These are phyloP conservation scores for Hemicordylus capensis DNA, from an alignment of 2,113 vertebrate genomes.

Conservation along the genomic window DNA sequence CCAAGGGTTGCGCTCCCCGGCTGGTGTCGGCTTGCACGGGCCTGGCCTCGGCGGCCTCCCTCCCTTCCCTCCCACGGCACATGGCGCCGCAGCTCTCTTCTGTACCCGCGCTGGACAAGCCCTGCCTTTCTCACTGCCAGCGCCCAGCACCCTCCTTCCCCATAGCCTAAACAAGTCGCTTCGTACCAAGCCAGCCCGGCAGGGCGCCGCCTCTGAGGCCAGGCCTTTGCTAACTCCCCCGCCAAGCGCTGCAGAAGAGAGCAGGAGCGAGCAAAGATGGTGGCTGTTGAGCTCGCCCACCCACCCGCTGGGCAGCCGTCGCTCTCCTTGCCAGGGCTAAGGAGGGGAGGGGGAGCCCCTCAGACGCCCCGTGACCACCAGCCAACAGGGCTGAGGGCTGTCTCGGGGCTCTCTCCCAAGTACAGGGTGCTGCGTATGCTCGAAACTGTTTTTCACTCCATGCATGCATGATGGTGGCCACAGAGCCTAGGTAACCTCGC, in stretches of 20 bases:
- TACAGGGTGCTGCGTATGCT: not conserved
- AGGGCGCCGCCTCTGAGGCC: slow-evolving; percentile 15
- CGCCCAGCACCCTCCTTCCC: slow-evolving; percentile 24
- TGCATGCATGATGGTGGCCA: not conserved
- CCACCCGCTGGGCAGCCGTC: slow-evolving; percentile 14
- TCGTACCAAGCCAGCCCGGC: not conserved
- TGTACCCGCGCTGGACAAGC: not conserved
- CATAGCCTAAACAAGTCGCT: not conserved
- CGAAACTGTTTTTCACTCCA: not conserved
- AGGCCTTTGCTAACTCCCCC: not conserved
- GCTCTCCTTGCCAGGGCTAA: slow-evolving; percentile 10
- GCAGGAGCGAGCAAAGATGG: slow-evolving; percentile 31
- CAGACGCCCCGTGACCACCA: slow-evolving; percentile 34
- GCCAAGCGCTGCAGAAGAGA: not conserved
- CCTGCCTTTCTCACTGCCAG: slow-evolving; percentile 3
- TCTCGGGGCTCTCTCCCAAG: not conserved
- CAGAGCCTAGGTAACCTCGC: not conserved
- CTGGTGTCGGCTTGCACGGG: slow-evolving; percentile 9
- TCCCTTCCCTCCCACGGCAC: slow-evolving; percentile 10
- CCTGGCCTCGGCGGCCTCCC: slow-evolving; percentile 4
- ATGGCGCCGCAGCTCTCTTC: not conserved
- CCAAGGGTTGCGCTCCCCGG: not conserved
- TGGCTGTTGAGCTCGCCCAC: slow-evolving; percentile 19
- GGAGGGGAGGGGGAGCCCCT: slow-evolving; percentile 8
- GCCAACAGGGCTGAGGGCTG: slow-evolving; percentile 10